Conservation (phyloP, 1,140 invertebrate species). For the Caenorhabditis tropicalis region DNA sequence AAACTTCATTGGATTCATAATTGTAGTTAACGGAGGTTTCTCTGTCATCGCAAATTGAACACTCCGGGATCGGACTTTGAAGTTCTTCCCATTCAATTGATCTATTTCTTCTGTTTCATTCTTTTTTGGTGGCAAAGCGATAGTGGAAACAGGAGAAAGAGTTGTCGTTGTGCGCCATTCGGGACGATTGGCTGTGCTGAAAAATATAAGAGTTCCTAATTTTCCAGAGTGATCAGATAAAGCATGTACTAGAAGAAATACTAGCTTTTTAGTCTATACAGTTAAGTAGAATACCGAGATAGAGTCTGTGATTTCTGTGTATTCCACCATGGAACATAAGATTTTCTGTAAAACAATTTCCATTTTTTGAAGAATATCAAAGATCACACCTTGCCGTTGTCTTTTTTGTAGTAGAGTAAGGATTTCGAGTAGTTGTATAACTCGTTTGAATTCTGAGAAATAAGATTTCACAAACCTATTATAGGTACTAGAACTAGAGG, state of each 20-base stretch:
- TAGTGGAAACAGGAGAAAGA: background rate
- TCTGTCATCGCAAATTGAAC: constrained; percentile 23
- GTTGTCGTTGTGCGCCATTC: background rate
- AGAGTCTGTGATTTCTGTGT: background rate
- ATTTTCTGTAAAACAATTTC: background rate
- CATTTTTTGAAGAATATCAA: background rate
- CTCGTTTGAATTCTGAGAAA: too few relatives aligned
- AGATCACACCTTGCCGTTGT: background rate
- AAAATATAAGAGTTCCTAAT: background rate
- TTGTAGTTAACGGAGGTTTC: background rate
- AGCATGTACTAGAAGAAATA: too few relatives aligned
- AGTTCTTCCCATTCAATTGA: background rate
- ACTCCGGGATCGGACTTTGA: constrained; percentile 7
- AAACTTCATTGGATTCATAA: constrained; percentile 20
- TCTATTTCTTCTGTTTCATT: background rate
- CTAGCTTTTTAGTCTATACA: too few relatives aligned
- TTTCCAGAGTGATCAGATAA: too few relatives aligned
- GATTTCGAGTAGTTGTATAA: background rate
- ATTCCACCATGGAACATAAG: background rate
- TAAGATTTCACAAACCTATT: too few relatives aligned
- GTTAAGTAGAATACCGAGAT: background rate
- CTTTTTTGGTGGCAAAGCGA: background rate
- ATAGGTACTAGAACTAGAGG: too few relatives aligned
- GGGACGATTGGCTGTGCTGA: background rate
- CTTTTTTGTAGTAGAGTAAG: background rate